phyloP scores from a whole-genome alignment of 2,888 invertebrate species.

The Caenorhabditis doughertyi region DNA sequence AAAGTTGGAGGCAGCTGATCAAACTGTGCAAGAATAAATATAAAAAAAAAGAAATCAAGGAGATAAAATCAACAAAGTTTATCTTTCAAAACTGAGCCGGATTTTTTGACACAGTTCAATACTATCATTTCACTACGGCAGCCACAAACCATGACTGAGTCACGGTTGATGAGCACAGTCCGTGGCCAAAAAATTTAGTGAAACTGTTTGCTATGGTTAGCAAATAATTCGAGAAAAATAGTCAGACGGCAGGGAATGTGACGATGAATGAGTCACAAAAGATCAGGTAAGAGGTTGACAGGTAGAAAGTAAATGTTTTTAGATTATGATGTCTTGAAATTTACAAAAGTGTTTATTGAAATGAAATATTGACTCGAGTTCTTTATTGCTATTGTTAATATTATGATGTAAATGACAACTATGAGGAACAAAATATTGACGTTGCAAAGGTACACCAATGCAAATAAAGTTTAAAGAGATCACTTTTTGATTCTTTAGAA shows the following conservation, averaged over 20 bases:
- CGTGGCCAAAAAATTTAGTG: slow-evolving; percentile 34
- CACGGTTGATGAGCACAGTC: slow-evolving; percentile 56
- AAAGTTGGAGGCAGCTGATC: slow-evolving; percentile 26
- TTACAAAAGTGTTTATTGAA: slow-evolving; percentile 2
- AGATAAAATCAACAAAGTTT: slow-evolving; percentile 50
- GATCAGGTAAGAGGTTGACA: slow-evolving; percentile 24
- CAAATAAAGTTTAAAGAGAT: background rate
- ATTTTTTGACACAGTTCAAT: slow-evolving; percentile 30
- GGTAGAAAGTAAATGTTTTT: slow-evolving; percentile 2
- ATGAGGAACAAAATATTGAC: slow-evolving; percentile 11
- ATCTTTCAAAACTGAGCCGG: slow-evolving; percentile 11
- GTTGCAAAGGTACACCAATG: background rate
- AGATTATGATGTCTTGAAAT: background rate
- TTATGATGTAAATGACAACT: slow-evolving; percentile 2
- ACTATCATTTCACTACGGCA: slow-evolving; percentile 41
- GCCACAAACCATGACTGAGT: slow-evolving; percentile 55
- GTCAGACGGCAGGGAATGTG: slow-evolving; percentile 40
- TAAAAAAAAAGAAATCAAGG: background rate
- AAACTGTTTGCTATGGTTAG: slow-evolving; percentile 51
- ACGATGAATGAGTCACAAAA: slow-evolving; percentile 42
- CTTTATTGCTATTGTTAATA: background rate
- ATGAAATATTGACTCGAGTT: slow-evolving; percentile 1
- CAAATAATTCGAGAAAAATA: slow-evolving; percentile 47
- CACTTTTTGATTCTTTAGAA: background rate
- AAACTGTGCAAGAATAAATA: slow-evolving; percentile 32